Base-by-base conservation (phyloP, 1,140 invertebrate genomes). In the Goniozus legneri region DNA sequence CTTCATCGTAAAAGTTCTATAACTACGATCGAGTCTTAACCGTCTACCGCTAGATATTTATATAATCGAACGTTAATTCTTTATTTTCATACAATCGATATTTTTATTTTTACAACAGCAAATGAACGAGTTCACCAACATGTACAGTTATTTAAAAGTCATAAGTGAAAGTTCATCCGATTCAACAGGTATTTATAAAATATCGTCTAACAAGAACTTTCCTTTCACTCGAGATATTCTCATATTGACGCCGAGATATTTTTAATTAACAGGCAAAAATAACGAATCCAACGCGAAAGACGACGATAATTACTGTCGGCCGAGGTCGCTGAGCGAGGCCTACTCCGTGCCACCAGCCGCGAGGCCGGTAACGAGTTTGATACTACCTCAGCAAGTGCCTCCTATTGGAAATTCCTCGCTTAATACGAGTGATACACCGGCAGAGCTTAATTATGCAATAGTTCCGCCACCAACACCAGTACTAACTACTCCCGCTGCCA, bases 141-240 rank as follows among this genome's bases (percentile, higher is more conserved):
- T 89, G 79, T 91, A 91, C 62, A 85, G 84, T 60, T 89, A 88
- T 68, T 80, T 90, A 54, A 90, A 89, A 71, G 87, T 87, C 46
- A 84, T 89, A 67, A 84, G 82, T 20, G 81, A 86, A 51, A 71
- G 64, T 41, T 60, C 60, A 37, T 55, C 53, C 14, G 42, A 49
- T 22, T 71, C 78, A 53, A 75, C 66, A 19, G 60, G 10, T 6
- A 10, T 4, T 27, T 4, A n/a, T n/a, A n/a, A n/a, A n/a, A n/a
- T n/a, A n/a, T n/a, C n/a, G n/a, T n/a, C n/a, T n/a, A n/a, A n/a
- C n/a, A n/a, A n/a, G n/a, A n/a, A n/a, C n/a, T n/a, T n/a, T n/a
- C n/a, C n/a, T n/a, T n/a, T n/a, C n/a, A n/a, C n/a, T n/a, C n/a
- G n/a, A n/a, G n/a, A n/a, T n/a, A n/a, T n/a, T n/a, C n/a, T n/a